phyloP scores from a whole-genome alignment of 2,113 vertebrate genomes.

The Strigops habroptila region DNA sequence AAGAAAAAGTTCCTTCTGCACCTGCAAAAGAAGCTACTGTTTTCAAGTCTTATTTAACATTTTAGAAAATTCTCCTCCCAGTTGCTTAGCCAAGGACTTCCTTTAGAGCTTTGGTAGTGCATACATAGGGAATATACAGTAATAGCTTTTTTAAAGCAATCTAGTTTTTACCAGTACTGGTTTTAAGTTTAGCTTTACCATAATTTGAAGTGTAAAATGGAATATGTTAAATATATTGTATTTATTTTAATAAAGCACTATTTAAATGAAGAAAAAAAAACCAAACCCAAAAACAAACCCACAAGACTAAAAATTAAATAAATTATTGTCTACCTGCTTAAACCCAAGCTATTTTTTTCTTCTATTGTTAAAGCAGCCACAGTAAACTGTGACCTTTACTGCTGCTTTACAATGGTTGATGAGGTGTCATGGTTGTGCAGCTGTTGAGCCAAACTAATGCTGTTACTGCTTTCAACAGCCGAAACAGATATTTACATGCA shows the following conservation, averaged over 20 bases:
- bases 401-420: not conserved
- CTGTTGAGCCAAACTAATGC: not conserved
- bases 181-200: not conserved
- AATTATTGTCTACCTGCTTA: not conserved
- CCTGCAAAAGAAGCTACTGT: not conserved
- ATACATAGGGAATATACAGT: not conserved
- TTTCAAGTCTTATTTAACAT: not conserved
- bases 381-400: not conserved
- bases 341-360: not conserved
- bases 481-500: not conserved
- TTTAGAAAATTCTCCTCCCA: not conserved
- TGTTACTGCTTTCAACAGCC: not conserved
- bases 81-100: not conserved
- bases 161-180: not conserved
- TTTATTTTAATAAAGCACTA: not conserved
- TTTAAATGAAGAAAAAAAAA: not conserved
- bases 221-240: not conserved
- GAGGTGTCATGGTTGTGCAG: not conserved
- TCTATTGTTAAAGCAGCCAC: not conserved
- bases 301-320: not conserved
- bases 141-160: not conserved
- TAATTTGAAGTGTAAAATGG: not conserved
- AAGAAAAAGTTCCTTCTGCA: not conserved
- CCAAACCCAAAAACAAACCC: no score
- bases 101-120: not conserved